Percentiles rank a stretch among this genome's conserved stretches.
Evolutionary conservation across 2,888 invertebrate genomes (phyloP).

Genomic region (Ophion ventricosus): DNA sequence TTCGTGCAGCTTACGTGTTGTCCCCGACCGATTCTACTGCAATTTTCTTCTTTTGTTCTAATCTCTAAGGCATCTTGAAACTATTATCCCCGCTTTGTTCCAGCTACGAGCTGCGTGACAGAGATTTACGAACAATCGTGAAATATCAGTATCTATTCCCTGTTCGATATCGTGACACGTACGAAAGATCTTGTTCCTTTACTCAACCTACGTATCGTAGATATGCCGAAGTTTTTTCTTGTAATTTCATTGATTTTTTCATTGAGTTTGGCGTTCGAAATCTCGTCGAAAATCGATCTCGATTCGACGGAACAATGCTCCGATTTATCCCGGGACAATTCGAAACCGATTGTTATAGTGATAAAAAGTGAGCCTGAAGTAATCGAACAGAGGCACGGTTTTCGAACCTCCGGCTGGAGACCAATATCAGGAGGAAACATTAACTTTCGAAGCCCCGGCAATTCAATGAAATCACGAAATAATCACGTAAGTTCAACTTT

Average conservation of each 20-base stretch:
- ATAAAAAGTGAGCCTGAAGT: conserved; percentile 41
- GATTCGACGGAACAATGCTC: conserved; percentile 62
- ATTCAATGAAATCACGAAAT: conserved; percentile 37
- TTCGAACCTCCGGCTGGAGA: conserved; percentile 22
- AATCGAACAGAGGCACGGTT: conserved; percentile 1
- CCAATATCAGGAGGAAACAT: conserved; percentile 27
- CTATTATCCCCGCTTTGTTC: conserved; percentile 68
- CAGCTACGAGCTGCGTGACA: conserved; percentile 30
- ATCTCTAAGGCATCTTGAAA: conserved; percentile 69
- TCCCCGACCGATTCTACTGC: conserved; percentile 67
- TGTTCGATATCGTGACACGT: conserved; percentile 41
- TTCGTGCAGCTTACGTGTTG: conserved; percentile 23
- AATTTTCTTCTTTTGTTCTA: conserved; percentile 71
- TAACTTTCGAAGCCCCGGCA: conserved; percentile 31
- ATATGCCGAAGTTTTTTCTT: conserved; percentile 39
- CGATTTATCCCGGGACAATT: conserved; percentile 18
- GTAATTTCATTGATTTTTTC: conserved; percentile 39
- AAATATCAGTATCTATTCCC: conserved; percentile 55
- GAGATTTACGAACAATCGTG: conserved; percentile 43
- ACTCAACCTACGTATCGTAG: neutral
- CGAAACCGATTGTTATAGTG: conserved; percentile 44
- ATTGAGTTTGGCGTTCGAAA: conserved; percentile 37
- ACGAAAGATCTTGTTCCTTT: conserved; percentile 22
- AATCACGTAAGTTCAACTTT: conserved; percentile 45
- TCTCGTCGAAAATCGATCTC: conserved; percentile 73